These are phyloP conservation scores for Acleris cristana DNA, from an alignment of 2,888 invertebrate genomes.

Conservation along the genomic window DNA sequence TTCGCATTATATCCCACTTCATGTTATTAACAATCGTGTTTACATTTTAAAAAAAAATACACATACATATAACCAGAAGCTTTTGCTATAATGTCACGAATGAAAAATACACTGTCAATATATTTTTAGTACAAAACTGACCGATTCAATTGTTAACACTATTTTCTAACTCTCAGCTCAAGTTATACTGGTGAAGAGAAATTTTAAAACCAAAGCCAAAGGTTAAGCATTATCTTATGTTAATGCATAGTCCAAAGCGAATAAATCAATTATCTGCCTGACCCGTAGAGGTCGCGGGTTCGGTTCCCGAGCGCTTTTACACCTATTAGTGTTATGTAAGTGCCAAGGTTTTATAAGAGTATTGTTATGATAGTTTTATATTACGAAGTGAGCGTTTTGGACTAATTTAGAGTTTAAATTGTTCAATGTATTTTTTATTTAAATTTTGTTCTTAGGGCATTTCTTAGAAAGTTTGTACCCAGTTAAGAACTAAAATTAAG, in stretches of 20 bases:
- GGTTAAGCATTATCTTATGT: conserved; percentile 83
- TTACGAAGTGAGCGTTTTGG: no score
- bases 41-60: no score
- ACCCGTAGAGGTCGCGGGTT: conserved; percentile 70
- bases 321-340: conserved; percentile 67
- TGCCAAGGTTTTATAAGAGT: conserved; percentile 42
- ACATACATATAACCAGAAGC: no score
- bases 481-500: no score
- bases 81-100: not conserved
- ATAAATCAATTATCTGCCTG: conserved; percentile 81
- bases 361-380: conserved; percentile 33
- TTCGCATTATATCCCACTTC: no score
- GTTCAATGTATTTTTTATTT: no score
- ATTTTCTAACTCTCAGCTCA: conserved; percentile 42
- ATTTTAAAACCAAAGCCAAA: conserved; percentile 75
- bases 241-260: conserved; percentile 74
- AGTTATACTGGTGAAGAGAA: conserved; percentile 63
- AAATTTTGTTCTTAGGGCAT: no score
- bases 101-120: not conserved
- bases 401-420: no score
- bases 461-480: no score
- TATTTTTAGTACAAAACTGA: not conserved
- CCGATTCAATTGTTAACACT: conserved; percentile 25
- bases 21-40: no score
- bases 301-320: conserved; percentile 64